Evolutionary conservation across 2,797 vertebrate species (phyloP).

Genomic region (Rhabdomys pumilio): DNA sequence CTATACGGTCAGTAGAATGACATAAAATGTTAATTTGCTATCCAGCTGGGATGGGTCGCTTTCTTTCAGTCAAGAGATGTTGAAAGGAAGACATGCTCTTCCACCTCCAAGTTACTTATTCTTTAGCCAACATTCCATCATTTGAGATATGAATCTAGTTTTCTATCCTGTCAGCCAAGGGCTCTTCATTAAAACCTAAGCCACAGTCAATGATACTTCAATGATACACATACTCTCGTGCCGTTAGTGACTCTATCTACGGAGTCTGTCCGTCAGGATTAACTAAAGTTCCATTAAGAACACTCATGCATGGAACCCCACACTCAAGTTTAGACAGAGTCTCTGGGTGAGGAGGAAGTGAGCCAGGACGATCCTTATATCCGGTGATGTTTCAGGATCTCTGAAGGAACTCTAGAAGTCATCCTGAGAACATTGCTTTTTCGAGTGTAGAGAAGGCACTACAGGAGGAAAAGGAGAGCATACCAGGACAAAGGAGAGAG

Average conservation of each 20-base stretch:
- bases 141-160: not conserved
- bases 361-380: not conserved
- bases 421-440: not conserved
- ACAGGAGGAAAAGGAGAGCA: not conserved
- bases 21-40: not conserved
- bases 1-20: not conserved
- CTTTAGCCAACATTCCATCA: not conserved
- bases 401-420: not conserved
- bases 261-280: not conserved
- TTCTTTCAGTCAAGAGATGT: conserved; percentile 8
- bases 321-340: not conserved
- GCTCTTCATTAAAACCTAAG: conserved; percentile 25
- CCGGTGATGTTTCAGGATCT: not conserved
- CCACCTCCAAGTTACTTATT: not conserved
- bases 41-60: not conserved
- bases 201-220: not conserved
- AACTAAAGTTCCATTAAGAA: not conserved
- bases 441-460: not conserved
- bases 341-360: not conserved
- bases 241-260: not conserved
- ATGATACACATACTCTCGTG: not conserved
- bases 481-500: not conserved
- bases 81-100: conserved; percentile 3
- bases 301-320: not conserved
- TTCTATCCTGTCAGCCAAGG: not conserved